These are phyloP conservation scores for Melieria crassipennis DNA, from an alignment of 2,888 invertebrate species.

Conservation along the genomic window DNA sequence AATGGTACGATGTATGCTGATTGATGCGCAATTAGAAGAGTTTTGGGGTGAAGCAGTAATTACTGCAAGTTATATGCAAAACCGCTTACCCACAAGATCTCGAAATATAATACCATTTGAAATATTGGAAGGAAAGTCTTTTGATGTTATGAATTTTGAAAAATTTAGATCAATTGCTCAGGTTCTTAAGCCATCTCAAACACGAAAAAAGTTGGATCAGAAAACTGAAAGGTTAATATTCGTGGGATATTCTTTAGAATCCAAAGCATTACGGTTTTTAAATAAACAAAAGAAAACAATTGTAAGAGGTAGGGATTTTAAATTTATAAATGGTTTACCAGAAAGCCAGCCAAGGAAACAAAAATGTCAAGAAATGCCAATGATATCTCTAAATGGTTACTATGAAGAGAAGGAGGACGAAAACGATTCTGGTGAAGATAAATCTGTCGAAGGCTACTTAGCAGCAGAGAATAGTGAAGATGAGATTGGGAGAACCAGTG, in stretches of 20 bases:
- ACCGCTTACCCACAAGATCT: conserved; percentile 25
- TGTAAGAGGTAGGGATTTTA: background rate
- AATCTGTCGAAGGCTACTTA: too few species aligned
- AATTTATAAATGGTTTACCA: background rate
- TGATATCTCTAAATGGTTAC: too few species aligned
- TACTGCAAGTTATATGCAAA: conserved; percentile 40
- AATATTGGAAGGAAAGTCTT: too few species aligned
- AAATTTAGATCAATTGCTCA: conserved; percentile 40
- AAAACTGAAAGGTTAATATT: conserved; percentile 42
- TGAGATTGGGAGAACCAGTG: too few species aligned
- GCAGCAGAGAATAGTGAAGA: too few species aligned
- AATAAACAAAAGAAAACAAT: conserved; percentile 8
- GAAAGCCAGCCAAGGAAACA: too few species aligned
- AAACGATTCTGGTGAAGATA: too few species aligned
- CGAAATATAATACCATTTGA: too few species aligned
- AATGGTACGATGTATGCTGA: conserved; percentile 11
- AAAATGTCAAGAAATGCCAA: too few species aligned
- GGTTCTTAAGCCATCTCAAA: conserved; percentile 39
- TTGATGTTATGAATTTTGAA: background rate
- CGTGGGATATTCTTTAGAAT: conserved; percentile 28
- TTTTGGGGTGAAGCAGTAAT: conserved; percentile 36
- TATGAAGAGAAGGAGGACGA: too few species aligned
- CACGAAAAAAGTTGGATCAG: conserved; percentile 42
- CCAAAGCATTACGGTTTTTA: background rate
- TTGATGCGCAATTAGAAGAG: conserved; percentile 32